Conservation (phyloP, 1,140 invertebrate genomes). For the Camponotus pennsylvanicus region DNA sequence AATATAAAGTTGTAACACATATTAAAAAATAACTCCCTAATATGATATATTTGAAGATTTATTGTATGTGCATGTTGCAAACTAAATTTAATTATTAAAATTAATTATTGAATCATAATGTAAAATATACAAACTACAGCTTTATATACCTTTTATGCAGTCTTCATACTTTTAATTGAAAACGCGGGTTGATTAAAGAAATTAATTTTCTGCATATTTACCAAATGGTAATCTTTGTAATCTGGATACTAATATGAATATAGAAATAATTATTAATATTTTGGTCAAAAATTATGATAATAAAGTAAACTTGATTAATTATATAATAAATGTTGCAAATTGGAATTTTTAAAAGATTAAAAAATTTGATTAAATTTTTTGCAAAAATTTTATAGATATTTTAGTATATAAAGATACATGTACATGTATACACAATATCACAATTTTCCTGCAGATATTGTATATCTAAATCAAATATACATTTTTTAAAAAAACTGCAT, state of each 20-base stretch:
- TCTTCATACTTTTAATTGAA: no score
- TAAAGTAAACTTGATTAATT: not conserved
- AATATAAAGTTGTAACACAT: not conserved
- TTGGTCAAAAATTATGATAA: not conserved
- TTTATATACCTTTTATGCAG: not conserved
- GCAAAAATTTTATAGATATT: not conserved
- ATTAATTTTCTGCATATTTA: not conserved
- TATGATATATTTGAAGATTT: not conserved
- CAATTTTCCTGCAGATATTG: no score
- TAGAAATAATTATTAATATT: constrained; percentile 26
- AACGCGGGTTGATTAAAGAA: not conserved
- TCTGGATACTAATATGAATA: not conserved
- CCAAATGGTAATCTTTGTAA: not conserved
- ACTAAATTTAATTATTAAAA: not conserved
- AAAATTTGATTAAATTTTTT: not conserved
- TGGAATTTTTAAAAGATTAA: not conserved
- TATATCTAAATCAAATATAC: not conserved
- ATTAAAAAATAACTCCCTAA: not conserved
- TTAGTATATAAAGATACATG: not conserved
- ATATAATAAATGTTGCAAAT: constrained; percentile 10
- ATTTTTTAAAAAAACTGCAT: not conserved
- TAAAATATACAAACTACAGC: constrained; percentile 3
- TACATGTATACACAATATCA: not conserved
- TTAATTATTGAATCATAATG: not conserved
- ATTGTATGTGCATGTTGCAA: no score